These are phyloP conservation scores for rabbit (Oryctolagus cuniculus) DNA, from an alignment of 2,113 vertebrate genomes.

Conservation along the genomic window DNA sequence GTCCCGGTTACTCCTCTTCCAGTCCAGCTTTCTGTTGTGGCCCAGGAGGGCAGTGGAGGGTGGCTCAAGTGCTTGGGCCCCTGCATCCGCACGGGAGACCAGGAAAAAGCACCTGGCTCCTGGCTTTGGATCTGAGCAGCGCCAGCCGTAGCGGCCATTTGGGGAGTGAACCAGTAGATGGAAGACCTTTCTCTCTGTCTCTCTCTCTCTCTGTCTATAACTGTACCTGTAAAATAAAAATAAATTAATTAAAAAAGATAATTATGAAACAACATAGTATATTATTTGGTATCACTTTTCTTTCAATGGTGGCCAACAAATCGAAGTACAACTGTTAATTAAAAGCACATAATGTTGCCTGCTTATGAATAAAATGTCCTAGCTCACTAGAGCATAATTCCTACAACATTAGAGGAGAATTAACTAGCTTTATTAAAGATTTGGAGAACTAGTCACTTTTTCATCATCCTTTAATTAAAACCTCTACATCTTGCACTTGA, in stretches of 20 bases:
- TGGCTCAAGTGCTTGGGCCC: too few species aligned
- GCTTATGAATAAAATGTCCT: constrained; percentile 84
- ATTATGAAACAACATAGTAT: not conserved
- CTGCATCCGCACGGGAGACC: too few species aligned
- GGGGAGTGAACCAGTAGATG: too few species aligned
- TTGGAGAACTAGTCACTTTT: constrained; percentile 80
- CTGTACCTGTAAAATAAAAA: too few species aligned
- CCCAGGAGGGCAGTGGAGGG: too few species aligned
- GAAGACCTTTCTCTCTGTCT: too few species aligned
- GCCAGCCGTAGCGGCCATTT: too few species aligned
- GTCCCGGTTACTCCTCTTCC: too few species aligned
- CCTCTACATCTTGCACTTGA: constrained; percentile 77
- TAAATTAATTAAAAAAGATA: not conserved
- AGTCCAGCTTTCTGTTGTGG: too few species aligned
- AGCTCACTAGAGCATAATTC: constrained; percentile 81
- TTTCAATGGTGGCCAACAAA: constrained; percentile 82
- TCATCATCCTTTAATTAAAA: constrained; percentile 84
- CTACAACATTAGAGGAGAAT: constrained; percentile 81
- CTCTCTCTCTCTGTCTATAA: too few species aligned
- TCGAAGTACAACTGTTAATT: constrained; percentile 85
- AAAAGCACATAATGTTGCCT: constrained; percentile 80
- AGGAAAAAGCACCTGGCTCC: too few species aligned
- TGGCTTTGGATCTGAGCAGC: too few species aligned
- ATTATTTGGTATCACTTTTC: constrained; percentile 76
- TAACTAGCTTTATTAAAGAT: constrained; percentile 84